A percentile compares a stretch with the other conserved stretches of the same genome.
Evolutionary conservation across 2,797 vertebrate species (phyloP).

Genomic region (Pseudochromis fuscus): DNA sequence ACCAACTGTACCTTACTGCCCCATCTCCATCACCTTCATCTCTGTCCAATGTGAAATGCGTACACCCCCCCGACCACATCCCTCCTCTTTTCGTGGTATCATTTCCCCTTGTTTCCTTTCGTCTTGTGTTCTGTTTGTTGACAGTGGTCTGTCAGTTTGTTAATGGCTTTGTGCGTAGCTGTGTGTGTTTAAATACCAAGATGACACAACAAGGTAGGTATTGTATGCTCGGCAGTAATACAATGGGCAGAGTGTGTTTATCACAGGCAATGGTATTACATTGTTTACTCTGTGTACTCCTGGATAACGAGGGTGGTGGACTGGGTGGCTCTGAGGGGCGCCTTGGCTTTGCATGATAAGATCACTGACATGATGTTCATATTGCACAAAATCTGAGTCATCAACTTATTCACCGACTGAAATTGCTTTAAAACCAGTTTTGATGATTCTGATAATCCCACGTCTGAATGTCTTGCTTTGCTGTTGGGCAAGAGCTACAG

Average conservation of each 20-base stretch:
- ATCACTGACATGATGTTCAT: constrained; percentile 18
- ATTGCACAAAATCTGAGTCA: constrained; percentile 18
- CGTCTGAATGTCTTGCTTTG: not conserved
- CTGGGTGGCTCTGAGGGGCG: not conserved
- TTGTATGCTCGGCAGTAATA: constrained; percentile 65
- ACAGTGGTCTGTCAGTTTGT: constrained; percentile 63
- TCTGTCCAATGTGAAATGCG: constrained; percentile 65
- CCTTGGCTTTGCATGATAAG: constrained; percentile 33
- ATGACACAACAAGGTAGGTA: constrained; percentile 68
- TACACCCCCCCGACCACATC: constrained; percentile 24
- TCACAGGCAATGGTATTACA: constrained; percentile 49
- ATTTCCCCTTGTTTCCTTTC: constrained; percentile 56
- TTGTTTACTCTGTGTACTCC: constrained; percentile 60
- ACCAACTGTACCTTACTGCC: constrained; percentile 63
- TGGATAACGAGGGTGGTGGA: constrained; percentile 30
- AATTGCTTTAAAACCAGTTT: not conserved
- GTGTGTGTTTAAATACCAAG: constrained; percentile 59
- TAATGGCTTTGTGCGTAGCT: constrained; percentile 65
- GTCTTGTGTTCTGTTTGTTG: constrained; percentile 70
- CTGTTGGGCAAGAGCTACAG: not conserved
- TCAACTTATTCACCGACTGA: constrained; percentile 14
- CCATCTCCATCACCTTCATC: constrained; percentile 74
- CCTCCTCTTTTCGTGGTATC: constrained; percentile 49
- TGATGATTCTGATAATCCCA: constrained; percentile 2
- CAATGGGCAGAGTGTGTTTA: constrained; percentile 66